Conservation (phyloP, 2,113 vertebrate genomes). For the Formicarius rufipectus region DNA sequence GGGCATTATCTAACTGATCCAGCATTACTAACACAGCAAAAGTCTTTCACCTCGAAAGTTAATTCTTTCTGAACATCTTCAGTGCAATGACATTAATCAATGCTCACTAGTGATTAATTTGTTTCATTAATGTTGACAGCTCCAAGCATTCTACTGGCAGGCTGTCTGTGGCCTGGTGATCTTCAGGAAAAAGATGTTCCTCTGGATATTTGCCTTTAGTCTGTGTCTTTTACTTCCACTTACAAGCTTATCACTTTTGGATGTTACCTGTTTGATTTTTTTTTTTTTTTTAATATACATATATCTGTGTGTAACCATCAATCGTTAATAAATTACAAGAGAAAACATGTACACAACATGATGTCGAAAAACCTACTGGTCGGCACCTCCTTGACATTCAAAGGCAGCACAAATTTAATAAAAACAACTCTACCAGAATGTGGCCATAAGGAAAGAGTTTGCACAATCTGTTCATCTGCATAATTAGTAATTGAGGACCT, state of each 20-base stretch:
- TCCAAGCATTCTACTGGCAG: constrained; percentile 6
- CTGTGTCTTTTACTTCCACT: neutral
- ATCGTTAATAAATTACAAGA: neutral
- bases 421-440: constrained; percentile 75
- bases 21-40: neutral
- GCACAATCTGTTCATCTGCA: constrained; percentile 81
- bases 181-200: neutral
- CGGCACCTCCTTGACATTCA: constrained; percentile 72
- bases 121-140: constrained; percentile 27
- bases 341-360: neutral
- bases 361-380: neutral
- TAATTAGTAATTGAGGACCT: constrained; percentile 80
- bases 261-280: neutral
- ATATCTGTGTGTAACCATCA: neutral
- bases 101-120: neutral
- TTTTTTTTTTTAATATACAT: neutral
- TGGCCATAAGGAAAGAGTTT: constrained; percentile 79
- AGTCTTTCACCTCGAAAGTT: neutral
- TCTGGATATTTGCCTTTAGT: neutral
- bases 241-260: neutral
- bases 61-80: neutral
- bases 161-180: neutral
- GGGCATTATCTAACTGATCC: neutral
- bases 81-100: neutral
- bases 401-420: constrained; percentile 63